phyloP scores from a whole-genome alignment of 2,113 vertebrate genomes.

The Gavia stellata region DNA sequence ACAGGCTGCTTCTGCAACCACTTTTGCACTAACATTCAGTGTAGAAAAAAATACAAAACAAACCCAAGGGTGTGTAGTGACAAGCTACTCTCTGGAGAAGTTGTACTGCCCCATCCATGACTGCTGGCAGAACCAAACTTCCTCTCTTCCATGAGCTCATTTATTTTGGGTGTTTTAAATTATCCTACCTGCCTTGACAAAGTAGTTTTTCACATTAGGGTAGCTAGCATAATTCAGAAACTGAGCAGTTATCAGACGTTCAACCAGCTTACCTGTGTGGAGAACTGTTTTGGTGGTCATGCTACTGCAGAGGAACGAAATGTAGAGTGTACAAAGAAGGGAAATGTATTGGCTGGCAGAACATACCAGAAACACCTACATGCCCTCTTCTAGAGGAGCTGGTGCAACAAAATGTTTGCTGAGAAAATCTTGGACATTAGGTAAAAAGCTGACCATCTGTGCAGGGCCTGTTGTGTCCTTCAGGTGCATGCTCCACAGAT shows the following conservation, averaged over 20 bases:
- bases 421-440: neutral
- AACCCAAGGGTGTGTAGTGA: neutral
- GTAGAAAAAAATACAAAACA: neutral
- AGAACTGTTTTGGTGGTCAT: accelerated
- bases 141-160: neutral
- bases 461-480: neutral
- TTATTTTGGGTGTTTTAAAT: neutral
- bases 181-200: neutral
- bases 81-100: neutral
- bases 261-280: neutral
- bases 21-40: neutral
- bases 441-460: neutral
- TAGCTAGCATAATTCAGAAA: neutral
- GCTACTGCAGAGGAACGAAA: neutral
- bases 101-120: neutral
- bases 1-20: neutral
- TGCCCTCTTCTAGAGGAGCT: neutral
- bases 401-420: neutral
- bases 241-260: neutral
- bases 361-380: neutral
- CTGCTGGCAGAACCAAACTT: neutral
- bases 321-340: neutral
- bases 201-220: neutral
- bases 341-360: neutral
- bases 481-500: neutral